phyloP scores from a whole-genome alignment of 2,113 vertebrate species.

The Xenotilapia flavipinnis region DNA sequence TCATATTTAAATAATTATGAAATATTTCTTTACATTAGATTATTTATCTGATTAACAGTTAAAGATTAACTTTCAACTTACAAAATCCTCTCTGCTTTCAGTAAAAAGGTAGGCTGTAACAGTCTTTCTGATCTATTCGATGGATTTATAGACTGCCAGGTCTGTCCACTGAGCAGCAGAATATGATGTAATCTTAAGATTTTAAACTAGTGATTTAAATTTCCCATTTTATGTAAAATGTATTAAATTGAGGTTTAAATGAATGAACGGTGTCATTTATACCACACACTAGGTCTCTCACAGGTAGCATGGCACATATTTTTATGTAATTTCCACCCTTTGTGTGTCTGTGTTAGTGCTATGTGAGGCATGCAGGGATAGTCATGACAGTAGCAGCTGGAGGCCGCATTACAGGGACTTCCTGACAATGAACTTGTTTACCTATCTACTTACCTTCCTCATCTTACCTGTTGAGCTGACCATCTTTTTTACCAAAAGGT shows the following conservation, averaged over 20 bases:
- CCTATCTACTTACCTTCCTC: conserved; percentile 68
- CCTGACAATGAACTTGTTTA: conserved; percentile 63
- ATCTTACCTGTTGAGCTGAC: conserved; percentile 70
- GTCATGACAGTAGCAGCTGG: background rate
- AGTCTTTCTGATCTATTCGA: background rate
- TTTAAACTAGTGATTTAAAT: background rate
- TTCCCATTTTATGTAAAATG: background rate
- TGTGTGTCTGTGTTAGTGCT: conserved; percentile 65
- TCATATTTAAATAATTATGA: background rate
- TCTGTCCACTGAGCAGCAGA: background rate
- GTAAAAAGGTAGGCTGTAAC: background rate
- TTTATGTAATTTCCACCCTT: background rate
- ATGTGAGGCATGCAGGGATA: conserved; percentile 57
- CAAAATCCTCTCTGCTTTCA: background rate
- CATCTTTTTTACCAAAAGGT: conserved; percentile 67
- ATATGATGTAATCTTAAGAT: background rate
- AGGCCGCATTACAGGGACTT: conserved; percentile 37
- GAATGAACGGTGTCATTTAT: background rate
- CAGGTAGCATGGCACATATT: background rate
- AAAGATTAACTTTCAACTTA: background rate
- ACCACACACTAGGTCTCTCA: background rate
- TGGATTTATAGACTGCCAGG: background rate
- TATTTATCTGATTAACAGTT: too few species aligned
- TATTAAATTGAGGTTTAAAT: background rate
- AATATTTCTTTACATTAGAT: background rate